A percentile compares a stretch with the other conserved stretches of the same genome.
Evolutionary conservation across 2,113 vertebrate genomes (phyloP).

Genomic region (Delphinapterus leucas): DNA sequence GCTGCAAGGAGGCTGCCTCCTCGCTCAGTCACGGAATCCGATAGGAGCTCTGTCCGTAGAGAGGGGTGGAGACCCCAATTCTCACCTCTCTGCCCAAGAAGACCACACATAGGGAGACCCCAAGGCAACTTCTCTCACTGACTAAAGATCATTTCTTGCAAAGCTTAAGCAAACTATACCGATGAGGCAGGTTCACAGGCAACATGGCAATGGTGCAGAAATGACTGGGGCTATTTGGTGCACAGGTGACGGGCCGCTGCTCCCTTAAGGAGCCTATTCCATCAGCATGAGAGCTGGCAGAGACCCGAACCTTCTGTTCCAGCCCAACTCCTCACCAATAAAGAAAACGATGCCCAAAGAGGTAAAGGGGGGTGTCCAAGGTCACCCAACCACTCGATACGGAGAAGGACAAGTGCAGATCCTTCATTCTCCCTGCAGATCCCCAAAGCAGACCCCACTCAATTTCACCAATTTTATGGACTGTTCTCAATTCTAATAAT

Average conservation of each 20-base stretch:
- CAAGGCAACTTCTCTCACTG: background rate
- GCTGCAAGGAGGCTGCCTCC: background rate
- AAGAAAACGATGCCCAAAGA: background rate
- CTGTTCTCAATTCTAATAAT: background rate
- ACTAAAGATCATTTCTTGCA: background rate
- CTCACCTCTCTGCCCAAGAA: background rate
- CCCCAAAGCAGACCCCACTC: background rate
- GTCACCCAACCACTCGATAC: too few species aligned
- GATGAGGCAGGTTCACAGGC: background rate
- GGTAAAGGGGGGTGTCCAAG: background rate
- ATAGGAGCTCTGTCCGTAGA: background rate
- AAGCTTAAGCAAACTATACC: background rate
- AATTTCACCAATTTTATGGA: background rate
- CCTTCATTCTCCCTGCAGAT: background rate
- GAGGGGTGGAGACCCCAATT: background rate
- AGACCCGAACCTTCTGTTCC: background rate
- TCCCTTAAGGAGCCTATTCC: background rate
- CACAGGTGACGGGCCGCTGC: background rate
- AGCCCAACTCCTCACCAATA: background rate
- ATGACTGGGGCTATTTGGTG: background rate
- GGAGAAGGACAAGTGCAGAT: background rate
- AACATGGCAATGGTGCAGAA: rapidly evolving
- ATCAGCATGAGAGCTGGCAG: background rate
- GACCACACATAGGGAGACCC: background rate
- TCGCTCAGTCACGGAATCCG: background rate